These are phyloP conservation scores for Halocynthia roretzi DNA, from an alignment of 23 tunicate species.

Conservation along the genomic window DNA sequence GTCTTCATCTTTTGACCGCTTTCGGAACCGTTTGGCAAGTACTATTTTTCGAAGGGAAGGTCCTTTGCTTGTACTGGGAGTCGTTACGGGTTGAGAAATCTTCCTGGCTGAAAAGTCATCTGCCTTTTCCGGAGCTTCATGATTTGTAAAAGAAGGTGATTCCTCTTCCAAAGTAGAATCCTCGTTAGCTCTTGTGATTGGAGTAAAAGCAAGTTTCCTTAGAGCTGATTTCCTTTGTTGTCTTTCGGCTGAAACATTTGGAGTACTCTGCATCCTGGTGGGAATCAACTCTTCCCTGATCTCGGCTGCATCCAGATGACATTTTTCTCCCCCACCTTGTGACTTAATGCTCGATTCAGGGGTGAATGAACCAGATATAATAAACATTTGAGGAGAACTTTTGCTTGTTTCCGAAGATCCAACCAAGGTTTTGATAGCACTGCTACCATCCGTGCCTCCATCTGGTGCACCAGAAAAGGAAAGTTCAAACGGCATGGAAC, in stretches of 20 bases:
- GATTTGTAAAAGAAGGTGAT: neutral
- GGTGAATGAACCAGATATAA: constrained; percentile 19
- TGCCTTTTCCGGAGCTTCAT: neutral
- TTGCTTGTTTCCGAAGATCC: neutral
- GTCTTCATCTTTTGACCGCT: neutral
- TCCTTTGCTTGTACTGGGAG: neutral
- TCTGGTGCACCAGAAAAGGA: neutral
- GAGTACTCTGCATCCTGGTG: constrained; percentile 8
- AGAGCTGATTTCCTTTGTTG: constrained; percentile 1
- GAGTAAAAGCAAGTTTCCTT: constrained; percentile 4
- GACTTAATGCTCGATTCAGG: neutral
- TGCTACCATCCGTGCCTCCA: neutral
- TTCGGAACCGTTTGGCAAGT: neutral
- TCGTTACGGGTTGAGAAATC: neutral
- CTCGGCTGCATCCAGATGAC: too few species aligned
- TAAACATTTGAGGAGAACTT: neutral
- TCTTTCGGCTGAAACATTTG: constrained; percentile 7
- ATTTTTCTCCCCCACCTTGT: too few species aligned
- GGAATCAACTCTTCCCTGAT: too few species aligned
- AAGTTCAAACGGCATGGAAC: neutral
- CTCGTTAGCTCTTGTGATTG: neutral
- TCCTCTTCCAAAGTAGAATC: neutral
- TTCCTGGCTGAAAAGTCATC: neutral
- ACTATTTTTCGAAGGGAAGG: neutral
- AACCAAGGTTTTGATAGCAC: neutral